Conservation (phyloP, 2,888 invertebrate species). For the Smittia aterrima region DNA sequence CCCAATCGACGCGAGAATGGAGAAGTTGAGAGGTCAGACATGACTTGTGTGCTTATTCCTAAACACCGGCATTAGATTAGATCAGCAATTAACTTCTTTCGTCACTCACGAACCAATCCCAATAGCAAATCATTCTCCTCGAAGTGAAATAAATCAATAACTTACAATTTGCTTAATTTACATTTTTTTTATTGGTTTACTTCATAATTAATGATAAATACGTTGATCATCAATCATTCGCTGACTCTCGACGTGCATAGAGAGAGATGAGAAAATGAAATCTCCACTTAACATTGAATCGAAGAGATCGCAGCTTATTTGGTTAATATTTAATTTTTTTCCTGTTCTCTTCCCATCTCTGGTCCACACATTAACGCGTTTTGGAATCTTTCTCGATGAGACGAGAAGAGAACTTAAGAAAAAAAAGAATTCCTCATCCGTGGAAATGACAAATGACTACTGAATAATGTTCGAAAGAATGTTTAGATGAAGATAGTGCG, state of each 20-base stretch:
- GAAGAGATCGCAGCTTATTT: slow-evolving; percentile 25
- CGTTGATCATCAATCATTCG: slow-evolving; percentile 40
- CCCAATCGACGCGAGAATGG: background rate
- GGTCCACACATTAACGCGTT: background rate
- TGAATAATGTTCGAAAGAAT: slow-evolving; percentile 38
- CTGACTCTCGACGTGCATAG: background rate
- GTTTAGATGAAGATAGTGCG: slow-evolving; percentile 38
- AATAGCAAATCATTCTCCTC: background rate
- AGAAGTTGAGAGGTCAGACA: slow-evolving; percentile 10
- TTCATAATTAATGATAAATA: slow-evolving; percentile 41
- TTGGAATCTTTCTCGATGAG: background rate
- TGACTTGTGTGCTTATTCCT: background rate
- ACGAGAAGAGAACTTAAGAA: background rate
- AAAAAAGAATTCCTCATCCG: background rate
- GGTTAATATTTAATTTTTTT: slow-evolving; percentile 28
- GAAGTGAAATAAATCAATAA: slow-evolving; percentile 27
- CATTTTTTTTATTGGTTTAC: slow-evolving; percentile 37
- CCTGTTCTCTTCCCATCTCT: slow-evolving; percentile 1
- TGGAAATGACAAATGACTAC: slow-evolving; percentile 41
- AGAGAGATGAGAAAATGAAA: slow-evolving; percentile 17
- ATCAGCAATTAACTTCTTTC: background rate
- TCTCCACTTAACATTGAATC: slow-evolving; percentile 30
- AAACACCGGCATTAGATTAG: background rate
- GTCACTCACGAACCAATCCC: background rate
- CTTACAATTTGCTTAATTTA: slow-evolving; percentile 33